Conservation (phyloP, 1,140 invertebrate species). For the Scaptomyza hsui region DNA sequence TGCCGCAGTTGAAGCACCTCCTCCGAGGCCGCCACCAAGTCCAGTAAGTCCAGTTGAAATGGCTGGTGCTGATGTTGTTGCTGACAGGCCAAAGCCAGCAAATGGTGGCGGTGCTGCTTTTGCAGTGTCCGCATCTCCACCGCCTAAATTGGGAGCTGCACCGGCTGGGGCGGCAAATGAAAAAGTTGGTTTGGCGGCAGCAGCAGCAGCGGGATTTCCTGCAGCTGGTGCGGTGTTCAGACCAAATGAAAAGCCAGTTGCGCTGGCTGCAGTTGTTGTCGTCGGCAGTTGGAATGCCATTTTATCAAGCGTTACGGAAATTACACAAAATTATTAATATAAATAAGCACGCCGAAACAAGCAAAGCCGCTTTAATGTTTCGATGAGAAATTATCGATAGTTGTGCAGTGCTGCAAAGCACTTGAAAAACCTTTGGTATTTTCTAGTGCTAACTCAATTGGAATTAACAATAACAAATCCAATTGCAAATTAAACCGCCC, state of each 20-base stretch:
- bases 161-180: slow-evolving; percentile 50
- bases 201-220: slow-evolving; percentile 8
- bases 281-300: slow-evolving; percentile 75
- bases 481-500: slow-evolving; percentile 26
- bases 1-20: slow-evolving; percentile 7
- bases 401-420: slow-evolving; percentile 12
- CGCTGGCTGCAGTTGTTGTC: slow-evolving; percentile 50
- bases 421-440: slow-evolving; percentile 1
- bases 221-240: slow-evolving; percentile 34
- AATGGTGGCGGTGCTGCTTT: slow-evolving; percentile 59
- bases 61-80: slow-evolving; percentile 12
- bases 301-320: neutral
- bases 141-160: slow-evolving; percentile 25
- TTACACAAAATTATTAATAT: slow-evolving; percentile 4
- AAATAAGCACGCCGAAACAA: slow-evolving; percentile 31
- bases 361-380: neutral
- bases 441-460: slow-evolving; percentile 1
- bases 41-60: slow-evolving; percentile 24
- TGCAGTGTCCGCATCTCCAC: slow-evolving; percentile 51
- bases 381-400: slow-evolving; percentile 10
- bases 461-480: slow-evolving; percentile 17
- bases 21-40: slow-evolving; percentile 19
- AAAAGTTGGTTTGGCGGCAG: slow-evolving; percentile 61
- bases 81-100: slow-evolving; percentile 47
- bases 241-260: slow-evolving; percentile 52